Base-by-base conservation (phyloP, 1,140 invertebrate species). In the Nasonia giraulti region DNA sequence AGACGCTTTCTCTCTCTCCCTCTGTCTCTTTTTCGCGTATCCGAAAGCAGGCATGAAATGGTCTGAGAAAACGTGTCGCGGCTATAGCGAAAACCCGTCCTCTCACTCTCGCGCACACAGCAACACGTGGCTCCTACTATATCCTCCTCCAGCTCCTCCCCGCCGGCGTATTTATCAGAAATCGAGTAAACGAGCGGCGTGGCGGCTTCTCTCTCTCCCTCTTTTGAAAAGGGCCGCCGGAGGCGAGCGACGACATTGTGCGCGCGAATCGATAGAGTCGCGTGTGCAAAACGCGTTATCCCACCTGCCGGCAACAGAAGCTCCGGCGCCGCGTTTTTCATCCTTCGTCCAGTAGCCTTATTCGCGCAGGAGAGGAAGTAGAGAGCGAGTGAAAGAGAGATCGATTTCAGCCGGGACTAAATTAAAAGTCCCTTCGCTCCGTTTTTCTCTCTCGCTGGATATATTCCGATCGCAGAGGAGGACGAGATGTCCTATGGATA, bases 281-380 rank as follows among this genome's bases (percentile, higher is more conserved):
- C 90, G 91, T 92, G 90, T 89, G 87, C 87, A 87, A 87, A 80
- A 85, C 87, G 88, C 88, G 89, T 91, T 92, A 91, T 89, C 88
- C 55, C 88, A 91, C 90, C 89, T 91, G 90, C 89, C 89, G 87
- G 86, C 86, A 88, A 87, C 90, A 89, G 90, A 89, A 90, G 88
- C 89, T 89, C 87, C 88, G 89, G 88, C 89, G 90, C 88, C 90
- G 88, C 27, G n/a, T 27, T 33, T 68, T 31, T 76, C 31, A 14
- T 33, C 27, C 27, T 44, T n/a, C 14, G 40, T 44, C 40, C 40
- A 44, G 27, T 27, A 27, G 1, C 55, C 37, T 47, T 27, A 55
- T 68, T 68, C 23, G 40, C 1, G 0, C 11, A 75, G 50, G 62
- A 33, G n/a, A 33, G n/a, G 80, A 62, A 33, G 27, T 8, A 55